Evolutionary conservation across 2,797 vertebrate species (phyloP).

Genomic region (Jordanella pulchra): DNA sequence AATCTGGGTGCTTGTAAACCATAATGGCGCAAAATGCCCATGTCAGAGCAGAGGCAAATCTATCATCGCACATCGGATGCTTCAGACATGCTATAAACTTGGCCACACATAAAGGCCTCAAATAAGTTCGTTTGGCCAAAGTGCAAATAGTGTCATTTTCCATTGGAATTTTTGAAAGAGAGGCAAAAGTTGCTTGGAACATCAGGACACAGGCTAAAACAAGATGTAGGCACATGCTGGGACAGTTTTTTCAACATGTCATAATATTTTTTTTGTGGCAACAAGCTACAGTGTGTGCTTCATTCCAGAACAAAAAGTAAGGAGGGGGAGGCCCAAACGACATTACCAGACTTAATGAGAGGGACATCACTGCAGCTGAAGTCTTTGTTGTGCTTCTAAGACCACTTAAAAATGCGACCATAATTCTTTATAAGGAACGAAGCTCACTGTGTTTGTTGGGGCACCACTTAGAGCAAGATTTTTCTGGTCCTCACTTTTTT

Average conservation of each 20-base stretch:
- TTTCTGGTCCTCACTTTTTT: too few species aligned
- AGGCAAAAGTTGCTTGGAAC: not conserved
- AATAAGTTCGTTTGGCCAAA: not conserved
- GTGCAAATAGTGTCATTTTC: not conserved
- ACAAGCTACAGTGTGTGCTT: not conserved
- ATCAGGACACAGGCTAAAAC: not conserved
- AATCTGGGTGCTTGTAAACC: not conserved
- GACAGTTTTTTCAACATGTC: not conserved
- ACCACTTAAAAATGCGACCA: not conserved
- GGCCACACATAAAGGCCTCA: not conserved
- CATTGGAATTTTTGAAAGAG: not conserved
- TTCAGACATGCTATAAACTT: not conserved
- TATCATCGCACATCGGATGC: not conserved
- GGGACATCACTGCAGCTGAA: not conserved
- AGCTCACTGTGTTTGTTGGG: not conserved
- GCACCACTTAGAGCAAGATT: not conserved
- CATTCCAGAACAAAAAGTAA: not conserved
- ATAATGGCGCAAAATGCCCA: not conserved
- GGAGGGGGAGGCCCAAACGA: not conserved
- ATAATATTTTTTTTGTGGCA: not conserved
- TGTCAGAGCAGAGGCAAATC: not conserved
- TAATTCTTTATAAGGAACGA: not conserved
- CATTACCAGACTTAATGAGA: not conserved
- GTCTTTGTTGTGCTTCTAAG: not conserved
- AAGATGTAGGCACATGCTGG: not conserved